A percentile compares a stretch with the other conserved stretches of the same genome.
These are phyloP conservation scores for Dasysyrphus albostriatus DNA, from an alignment of 2,888 invertebrate species.

Conservation along the genomic window DNA sequence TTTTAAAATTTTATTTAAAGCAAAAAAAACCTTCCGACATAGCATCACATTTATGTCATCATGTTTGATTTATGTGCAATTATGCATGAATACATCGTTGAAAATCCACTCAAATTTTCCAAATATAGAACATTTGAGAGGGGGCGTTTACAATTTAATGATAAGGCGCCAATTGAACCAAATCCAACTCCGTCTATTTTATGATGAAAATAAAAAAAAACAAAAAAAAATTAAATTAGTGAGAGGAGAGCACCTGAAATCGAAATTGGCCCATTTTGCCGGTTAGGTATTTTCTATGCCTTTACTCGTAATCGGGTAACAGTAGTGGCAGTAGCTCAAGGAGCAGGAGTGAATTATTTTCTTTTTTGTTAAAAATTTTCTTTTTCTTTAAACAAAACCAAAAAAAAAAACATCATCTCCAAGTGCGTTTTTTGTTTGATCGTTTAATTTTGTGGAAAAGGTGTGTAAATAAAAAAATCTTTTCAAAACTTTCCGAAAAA, in stretches of 20 bases:
- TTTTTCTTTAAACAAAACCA: neutral
- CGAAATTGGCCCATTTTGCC: slow-evolving; percentile 71
- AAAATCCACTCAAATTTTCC: slow-evolving; percentile 8
- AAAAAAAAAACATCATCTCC: slow-evolving; percentile 13
- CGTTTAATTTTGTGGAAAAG: slow-evolving; percentile 17
- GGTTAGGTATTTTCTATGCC: slow-evolving; percentile 63
- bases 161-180: slow-evolving; percentile 33
- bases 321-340: slow-evolving; percentile 65
- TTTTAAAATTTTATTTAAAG: neutral
- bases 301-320: slow-evolving; percentile 72
- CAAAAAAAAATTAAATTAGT: slow-evolving; percentile 11
- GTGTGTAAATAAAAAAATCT: slow-evolving; percentile 18
- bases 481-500: neutral
- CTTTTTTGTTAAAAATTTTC: neutral
- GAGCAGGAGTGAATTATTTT: slow-evolving; percentile 57
- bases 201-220: slow-evolving; percentile 39
- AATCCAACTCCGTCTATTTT: slow-evolving; percentile 13
- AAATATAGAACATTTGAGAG: neutral
- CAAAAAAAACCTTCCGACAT: neutral
- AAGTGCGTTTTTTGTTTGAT: slow-evolving; percentile 2
- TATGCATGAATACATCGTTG: slow-evolving; percentile 12
- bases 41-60: neutral
- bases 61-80: slow-evolving; percentile 15
- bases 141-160: neutral
- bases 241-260: slow-evolving; percentile 68